Evolutionary conservation across 2,888 invertebrate genomes (phyloP), one percentile per base, ranked within the genome.

Genomic region (Prosapia bicincta): DNA sequence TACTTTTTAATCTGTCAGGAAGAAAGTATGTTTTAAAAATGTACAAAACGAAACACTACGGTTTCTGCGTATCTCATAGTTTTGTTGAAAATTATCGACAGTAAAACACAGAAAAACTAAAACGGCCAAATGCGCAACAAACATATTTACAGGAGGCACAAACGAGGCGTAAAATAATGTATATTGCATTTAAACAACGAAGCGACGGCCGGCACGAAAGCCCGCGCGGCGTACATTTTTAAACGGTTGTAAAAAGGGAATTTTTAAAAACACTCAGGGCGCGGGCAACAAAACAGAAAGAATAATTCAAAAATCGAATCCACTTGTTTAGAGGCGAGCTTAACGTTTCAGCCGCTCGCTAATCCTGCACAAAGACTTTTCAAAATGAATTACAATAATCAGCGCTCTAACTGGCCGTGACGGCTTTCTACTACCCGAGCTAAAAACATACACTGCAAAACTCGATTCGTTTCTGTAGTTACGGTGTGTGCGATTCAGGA

Each of bases 301-400:
- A 74, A 74, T 74, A 74, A 74, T 74, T 74, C 69, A 74, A 74
- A 74, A 74, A 74, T 74, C 74, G 74, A 74, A 74, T 74, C 74
- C 74, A 74, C 74, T 74, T 69, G 26, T 65, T 69, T 69, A 69
- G 74, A 54, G 73, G 54, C 67, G 69, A 66, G 74, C 20, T 74
- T 74, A 74, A 28, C 74, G 74, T 65, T 65, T 74, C 74, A 74
- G 74, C 65, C 69, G 73, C 30, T 24, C 69, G 54, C 43, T 74
- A 74, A 69, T 65, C 73, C 73, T 25, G 26, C 65, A 65, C 69
- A 69, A 69, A 74, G 74, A 74, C 69, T 74, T 74, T 74, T 74
- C 74, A 74, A 74, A 74, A 74, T 74, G 74, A 74, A 74, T 74
- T 74, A 74, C 26, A 9, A 69, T 74, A 74, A 74, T 74, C 74